Conservation (phyloP, 2,888 invertebrate genomes). For the Sarcophaga caerulescens region DNA sequence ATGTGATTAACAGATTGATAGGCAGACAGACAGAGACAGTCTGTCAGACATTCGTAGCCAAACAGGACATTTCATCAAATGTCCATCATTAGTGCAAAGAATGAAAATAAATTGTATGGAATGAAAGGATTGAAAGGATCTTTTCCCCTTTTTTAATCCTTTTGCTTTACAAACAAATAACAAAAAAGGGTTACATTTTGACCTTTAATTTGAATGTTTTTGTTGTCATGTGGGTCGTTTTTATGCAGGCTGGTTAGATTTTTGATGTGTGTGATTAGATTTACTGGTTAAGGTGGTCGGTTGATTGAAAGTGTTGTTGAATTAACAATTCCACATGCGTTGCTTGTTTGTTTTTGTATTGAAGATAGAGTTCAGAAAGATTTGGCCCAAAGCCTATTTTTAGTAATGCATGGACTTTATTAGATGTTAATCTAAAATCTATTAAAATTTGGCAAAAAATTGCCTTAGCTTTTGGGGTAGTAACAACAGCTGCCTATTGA, state of each 20-base stretch:
- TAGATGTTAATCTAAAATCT: constrained; percentile 27
- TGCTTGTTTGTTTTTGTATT: too few relatives aligned
- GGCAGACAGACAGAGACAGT: too few relatives aligned
- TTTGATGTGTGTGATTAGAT: too few relatives aligned
- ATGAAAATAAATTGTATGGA: constrained; percentile 19
- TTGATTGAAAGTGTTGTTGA: too few relatives aligned
- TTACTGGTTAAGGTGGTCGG: too few relatives aligned
- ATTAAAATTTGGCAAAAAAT: not conserved
- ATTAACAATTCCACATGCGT: too few relatives aligned
- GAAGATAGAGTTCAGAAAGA: too few relatives aligned
- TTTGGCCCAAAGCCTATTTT: not conserved
- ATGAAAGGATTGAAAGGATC: constrained; percentile 28
- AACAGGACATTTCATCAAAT: constrained; percentile 60
- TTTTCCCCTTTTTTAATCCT: not conserved
- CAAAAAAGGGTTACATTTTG: constrained; percentile 29
- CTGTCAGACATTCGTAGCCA: not conserved
- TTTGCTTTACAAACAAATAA: not conserved
- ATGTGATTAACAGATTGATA: constrained; percentile 14
- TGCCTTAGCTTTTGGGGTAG: too few relatives aligned
- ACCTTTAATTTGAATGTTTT: constrained; percentile 26
- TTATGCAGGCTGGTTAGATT: not conserved
- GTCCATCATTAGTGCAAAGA: constrained; percentile 48
- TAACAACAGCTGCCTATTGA: not conserved
- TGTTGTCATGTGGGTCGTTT: not conserved
- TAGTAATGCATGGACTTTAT: not conserved